Evolutionary conservation across 1,140 invertebrate genomes (phyloP), one percentile per base, ranked within the genome.

Genomic region (Drosophila nigromelanica): DNA sequence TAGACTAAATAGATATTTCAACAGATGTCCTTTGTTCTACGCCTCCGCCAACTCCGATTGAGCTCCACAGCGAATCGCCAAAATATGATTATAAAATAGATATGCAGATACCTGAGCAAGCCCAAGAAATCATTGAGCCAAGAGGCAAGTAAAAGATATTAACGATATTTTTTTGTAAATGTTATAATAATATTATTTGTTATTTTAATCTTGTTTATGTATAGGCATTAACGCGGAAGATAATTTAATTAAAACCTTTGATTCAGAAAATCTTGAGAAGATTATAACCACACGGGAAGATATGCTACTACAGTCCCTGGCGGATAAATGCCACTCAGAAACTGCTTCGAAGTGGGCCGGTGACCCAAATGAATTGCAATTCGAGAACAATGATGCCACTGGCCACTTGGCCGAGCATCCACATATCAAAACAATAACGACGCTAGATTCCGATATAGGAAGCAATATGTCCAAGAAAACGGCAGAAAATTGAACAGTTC

Each of bases 381-480:
- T 7, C 4, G 51, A 43, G 40, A 64, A 27, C 24, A 24, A 56
- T 18, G 18, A 11, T 18, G 51, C 6, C 2, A 10, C 8, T 10
- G n/a, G n/a, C n/a, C n/a, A n/a, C n/a, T 35, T 35, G 8, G 8
- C 8, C 33, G 33, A 35, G 8, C 33, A 35, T 10, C 33, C 6
- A 8, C 33, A 35, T 61, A 40, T 69, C 35, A 42, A 61, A 50
- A 50, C 35, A 39, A 33, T 45, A 18, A 45, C 37, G 10, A 24
- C 10, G 15, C 12, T n/a, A 12, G 10, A 18, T 37, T 7, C 51
- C 15, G 14, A 54, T 15, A 21, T 55, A 7, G 7, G 24, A 42
- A 40, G 40, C 24, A 58, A 33, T 58, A 33, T 33, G 12, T 42
- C 39, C 5, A 56, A 43, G n/a, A 42, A 27, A 56, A 14, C 21